Conservation (phyloP, 1,140 invertebrate species). For the Heterodera schachtii region DNA sequence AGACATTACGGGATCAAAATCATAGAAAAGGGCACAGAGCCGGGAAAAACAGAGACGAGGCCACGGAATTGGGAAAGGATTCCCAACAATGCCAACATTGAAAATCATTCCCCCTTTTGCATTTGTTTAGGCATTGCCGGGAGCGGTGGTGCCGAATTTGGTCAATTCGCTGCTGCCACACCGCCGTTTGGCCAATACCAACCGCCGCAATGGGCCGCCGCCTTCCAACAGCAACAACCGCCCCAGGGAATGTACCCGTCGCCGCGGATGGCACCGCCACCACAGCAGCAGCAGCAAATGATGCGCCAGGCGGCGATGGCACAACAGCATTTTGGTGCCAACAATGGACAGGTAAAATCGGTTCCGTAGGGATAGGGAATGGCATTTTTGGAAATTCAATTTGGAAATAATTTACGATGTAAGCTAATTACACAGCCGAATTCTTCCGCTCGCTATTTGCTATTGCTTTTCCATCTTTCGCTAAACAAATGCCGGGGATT, state of each 20-base stretch:
- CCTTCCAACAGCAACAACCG: conserved; percentile 13
- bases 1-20: too few relatives aligned
- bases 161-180: not conserved
- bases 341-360: not conserved
- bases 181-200: conserved; percentile 1
- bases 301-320: not conserved
- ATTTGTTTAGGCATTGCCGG: not conserved
- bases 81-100: too few relatives aligned
- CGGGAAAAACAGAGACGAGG: too few relatives aligned
- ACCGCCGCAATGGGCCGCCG: not conserved
- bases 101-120: not conserved
- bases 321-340: not conserved
- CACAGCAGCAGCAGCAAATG: conserved; percentile 10
- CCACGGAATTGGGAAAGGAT: too few relatives aligned
- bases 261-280: conserved; percentile 1
- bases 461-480: too few relatives aligned
- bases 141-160: not conserved
- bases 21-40: too few relatives aligned
- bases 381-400: too few relatives aligned
- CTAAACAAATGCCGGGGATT: too few relatives aligned
- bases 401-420: too few relatives aligned
- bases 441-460: too few relatives aligned
- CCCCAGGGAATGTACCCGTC: conserved; percentile 3
- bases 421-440: too few relatives aligned
- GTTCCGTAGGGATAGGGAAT: not conserved